Base-by-base conservation (phyloP, 2,797 vertebrate genomes). In the Euthynnus affinis region DNA sequence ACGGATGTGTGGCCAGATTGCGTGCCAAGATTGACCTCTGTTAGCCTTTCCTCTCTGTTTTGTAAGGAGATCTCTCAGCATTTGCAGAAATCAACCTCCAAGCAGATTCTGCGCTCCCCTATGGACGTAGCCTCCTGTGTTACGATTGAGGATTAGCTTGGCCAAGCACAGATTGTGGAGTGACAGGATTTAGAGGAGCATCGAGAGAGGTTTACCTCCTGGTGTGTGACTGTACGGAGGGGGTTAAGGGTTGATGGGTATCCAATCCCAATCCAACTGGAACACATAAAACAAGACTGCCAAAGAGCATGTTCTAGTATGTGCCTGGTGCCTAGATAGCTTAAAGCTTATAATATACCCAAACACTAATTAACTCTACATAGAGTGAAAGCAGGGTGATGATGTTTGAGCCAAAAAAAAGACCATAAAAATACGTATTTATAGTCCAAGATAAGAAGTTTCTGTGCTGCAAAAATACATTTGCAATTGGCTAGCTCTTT, bases 131-230 rank as follows among this genome's bases (percentile, higher is more conserved):
- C 52, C 48, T 56, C 72, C 63, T 60, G 62, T 32, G 0, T 69
- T 73, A 62, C 57, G 71, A 78, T 66, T 70, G 59, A 74, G 91
- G 92, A 94, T 96, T 93, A 95, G 89, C 90, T 82, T 42, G 14
- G 62, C 53, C 70, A 79, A 84, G 62, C 87, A 83, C 94, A 93
- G 93, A 93, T 91, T 93, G 87, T 2, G 18, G 57, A 89, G 78
- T 89, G 88, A 89, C 85, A 83, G 90, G 89, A 80, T 93, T 93
- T 90, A 88, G 70, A 85, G 74, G 59, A 82, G 83, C 66, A 67
- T 57, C 32, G 58, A 77, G 55, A 75, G 75, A 86, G 87, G 84
- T 92, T 94, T 87, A 91, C 88, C 91, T 86, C 92, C 91, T 91
- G 85, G 68, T 67, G 81, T 90, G 88, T 81, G 83, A 87, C 73